These are phyloP conservation scores for Eupithecia tripunctaria DNA, from an alignment of 2,888 invertebrate species.

Conservation along the genomic window DNA sequence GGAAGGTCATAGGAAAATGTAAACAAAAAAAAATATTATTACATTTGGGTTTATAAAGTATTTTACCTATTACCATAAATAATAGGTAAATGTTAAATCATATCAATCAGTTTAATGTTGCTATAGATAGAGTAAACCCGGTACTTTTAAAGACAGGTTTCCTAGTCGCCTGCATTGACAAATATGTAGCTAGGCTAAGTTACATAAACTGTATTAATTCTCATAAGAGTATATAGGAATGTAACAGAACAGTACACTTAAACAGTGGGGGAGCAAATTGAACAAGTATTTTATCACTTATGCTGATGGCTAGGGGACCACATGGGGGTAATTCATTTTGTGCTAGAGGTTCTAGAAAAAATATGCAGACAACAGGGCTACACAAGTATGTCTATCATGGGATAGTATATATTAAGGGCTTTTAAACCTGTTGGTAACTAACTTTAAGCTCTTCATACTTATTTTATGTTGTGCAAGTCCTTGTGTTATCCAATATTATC, in stretches of 20 bases:
- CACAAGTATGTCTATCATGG: background rate
- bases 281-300: slow-evolving; percentile 5
- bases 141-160: too few relatives aligned
- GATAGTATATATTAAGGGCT: background rate
- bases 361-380: background rate
- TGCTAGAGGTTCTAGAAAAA: background rate
- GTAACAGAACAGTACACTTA: background rate
- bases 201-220: background rate
- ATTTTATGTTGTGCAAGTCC: background rate
- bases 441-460: background rate
- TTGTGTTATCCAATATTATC: background rate
- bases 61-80: background rate
- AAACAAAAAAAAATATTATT: background rate
- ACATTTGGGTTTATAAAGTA: background rate
- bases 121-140: too few relatives aligned
- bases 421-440: background rate
- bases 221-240: background rate
- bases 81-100: too few relatives aligned
- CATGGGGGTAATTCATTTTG: background rate
- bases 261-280: slow-evolving; percentile 18
- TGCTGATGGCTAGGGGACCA: slow-evolving; percentile 23
- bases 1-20: background rate
- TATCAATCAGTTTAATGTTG: background rate
- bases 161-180: background rate
- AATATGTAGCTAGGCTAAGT: background rate